Percentiles rank a stretch among this genome's conserved stretches.
Conservation (phyloP, 2,113 vertebrate genomes). For the Laterallus jamaicensis region DNA sequence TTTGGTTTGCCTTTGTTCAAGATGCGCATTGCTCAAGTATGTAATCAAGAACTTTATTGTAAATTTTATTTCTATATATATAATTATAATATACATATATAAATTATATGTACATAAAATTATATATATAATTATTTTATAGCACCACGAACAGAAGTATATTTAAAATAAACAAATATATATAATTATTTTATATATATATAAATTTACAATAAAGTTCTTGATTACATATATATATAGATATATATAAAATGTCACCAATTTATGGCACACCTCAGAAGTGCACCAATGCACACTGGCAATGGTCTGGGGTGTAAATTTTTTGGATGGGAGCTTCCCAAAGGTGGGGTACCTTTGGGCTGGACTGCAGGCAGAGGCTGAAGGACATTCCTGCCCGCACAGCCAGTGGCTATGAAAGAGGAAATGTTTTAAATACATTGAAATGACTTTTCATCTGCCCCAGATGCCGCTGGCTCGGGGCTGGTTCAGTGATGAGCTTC, state of each 20-base stretch:
- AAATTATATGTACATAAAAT: too few relatives aligned
- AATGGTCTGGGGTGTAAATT: neutral
- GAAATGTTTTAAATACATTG: neutral
- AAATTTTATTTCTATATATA: too few relatives aligned
- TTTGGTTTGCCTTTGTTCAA: neutral
- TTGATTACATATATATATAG: too few relatives aligned
- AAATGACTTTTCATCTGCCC: neutral
- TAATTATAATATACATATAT: too few relatives aligned
- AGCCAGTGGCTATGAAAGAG: neutral
- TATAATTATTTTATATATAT: too few relatives aligned
- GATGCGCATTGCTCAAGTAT: accelerated
- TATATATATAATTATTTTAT: too few relatives aligned
- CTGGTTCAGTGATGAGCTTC: neutral
- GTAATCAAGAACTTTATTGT: neutral
- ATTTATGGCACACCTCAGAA: neutral
- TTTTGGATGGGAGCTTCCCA: neutral
- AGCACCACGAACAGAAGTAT: too few relatives aligned
- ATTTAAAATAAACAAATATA: too few relatives aligned
- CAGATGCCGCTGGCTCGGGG: neutral
- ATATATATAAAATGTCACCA: too few relatives aligned
- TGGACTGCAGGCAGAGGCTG: neutral
- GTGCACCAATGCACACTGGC: accelerated
- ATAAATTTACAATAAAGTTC: too few relatives aligned
- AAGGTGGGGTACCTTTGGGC: neutral
- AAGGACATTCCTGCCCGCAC: neutral